phyloP scores from a whole-genome alignment of 1,140 invertebrate species.

The Agrypnia vestita region DNA sequence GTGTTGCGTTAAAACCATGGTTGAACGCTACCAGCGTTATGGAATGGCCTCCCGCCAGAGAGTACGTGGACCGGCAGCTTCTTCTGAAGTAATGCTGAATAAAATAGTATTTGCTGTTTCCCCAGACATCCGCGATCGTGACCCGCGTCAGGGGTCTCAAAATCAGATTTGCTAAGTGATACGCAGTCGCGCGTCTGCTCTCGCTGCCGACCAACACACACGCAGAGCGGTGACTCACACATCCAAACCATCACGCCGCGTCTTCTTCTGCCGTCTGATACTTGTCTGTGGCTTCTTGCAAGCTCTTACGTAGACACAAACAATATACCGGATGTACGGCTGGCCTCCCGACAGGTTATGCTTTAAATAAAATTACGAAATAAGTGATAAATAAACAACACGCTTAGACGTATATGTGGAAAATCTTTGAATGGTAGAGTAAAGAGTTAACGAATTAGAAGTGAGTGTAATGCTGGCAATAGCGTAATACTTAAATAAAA shows the following conservation, averaged over 20 bases:
- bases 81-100: conserved; percentile 21
- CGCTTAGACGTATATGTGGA: no score
- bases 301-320: background rate
- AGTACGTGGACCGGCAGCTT: conserved; percentile 29
- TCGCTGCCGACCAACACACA: background rate
- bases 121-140: conserved; percentile 40
- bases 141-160: conserved; percentile 36
- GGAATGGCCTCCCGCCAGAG: background rate
- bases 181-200: conserved; percentile 2
- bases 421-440: no score
- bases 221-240: background rate
- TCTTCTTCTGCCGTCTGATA: background rate
- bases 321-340: background rate
- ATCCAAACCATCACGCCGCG: background rate
- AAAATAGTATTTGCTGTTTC: conserved; percentile 33
- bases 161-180: conserved; percentile 41
- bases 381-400: no score
- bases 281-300: background rate
- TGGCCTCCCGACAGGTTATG: background rate
- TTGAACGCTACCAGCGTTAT: background rate
- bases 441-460: no score
- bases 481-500: no score
- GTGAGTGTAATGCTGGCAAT: no score
- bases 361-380: no score
- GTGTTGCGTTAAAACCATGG: no score